These are phyloP conservation scores for Arbacia lixula DNA, from an alignment of 53 echinoderm and acorn worm species.

Conservation along the genomic window DNA sequence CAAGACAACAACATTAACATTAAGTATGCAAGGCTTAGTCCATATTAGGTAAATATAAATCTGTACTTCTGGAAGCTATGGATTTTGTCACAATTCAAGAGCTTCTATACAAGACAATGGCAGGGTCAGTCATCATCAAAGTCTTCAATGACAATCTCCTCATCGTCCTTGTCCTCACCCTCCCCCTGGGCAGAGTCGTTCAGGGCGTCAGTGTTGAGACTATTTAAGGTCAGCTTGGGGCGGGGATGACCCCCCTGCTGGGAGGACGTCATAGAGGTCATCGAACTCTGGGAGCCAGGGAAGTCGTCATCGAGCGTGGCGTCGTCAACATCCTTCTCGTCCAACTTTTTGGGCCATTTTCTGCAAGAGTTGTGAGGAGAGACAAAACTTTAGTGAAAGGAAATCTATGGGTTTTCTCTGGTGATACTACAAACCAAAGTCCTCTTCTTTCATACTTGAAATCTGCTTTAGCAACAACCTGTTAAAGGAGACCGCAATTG, in stretches of 20 bases:
- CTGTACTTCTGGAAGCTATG: no score
- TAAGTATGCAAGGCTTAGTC: no score
- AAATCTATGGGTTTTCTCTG: background rate
- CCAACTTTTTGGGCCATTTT: constrained; percentile 66
- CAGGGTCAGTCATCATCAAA: constrained; percentile 64
- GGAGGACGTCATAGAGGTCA: constrained; percentile 7
- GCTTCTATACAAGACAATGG: no score
- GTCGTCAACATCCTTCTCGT: constrained; percentile 79
- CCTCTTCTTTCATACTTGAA: no score
- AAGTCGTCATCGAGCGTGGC: constrained; percentile 66
- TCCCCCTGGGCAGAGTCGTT: constrained; percentile 36
- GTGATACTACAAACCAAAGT: background rate
- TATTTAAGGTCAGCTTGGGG: constrained; percentile 6
- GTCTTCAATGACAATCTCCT: constrained; percentile 80
- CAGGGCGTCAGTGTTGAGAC: constrained; percentile 21
- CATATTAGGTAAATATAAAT: no score
- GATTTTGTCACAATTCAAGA: no score
- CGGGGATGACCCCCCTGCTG: background rate
- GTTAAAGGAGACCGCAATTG: no score
- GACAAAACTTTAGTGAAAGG: background rate
- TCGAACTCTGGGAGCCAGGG: constrained; percentile 72
- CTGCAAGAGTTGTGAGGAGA: constrained; percentile 54
- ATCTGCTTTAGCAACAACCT: no score
- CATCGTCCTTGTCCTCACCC: constrained; percentile 67
- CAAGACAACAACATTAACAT: no score